A percentile compares a stretch with the other conserved stretches of the same genome.
phyloP scores from a whole-genome alignment of 2,113 vertebrate genomes.

The Ondatra zibethicus region DNA sequence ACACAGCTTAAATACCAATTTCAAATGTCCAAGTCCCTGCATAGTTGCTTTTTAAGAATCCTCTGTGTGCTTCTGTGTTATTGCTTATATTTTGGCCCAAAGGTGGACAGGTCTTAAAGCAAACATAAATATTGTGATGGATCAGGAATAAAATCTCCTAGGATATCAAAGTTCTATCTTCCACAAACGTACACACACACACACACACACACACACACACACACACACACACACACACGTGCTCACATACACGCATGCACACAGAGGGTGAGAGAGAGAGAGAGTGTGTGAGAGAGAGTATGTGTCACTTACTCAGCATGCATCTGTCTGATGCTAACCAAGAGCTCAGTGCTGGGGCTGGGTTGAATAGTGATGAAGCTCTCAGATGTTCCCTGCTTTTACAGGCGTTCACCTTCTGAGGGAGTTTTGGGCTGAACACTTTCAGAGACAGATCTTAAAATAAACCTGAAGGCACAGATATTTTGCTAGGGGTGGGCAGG shows the following conservation, averaged over 20 bases:
- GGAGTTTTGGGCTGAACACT: neutral
- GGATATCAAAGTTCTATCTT: neutral
- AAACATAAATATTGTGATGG: neutral
- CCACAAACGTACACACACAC: accelerated
- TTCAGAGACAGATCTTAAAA: neutral
- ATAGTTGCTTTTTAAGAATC: neutral
- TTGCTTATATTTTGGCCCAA: neutral
- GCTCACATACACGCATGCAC: too few species aligned
- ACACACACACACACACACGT: neutral
- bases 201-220: neutral
- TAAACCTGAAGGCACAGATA: neutral
- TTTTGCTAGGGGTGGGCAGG: neutral
- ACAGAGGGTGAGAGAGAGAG: neutral
- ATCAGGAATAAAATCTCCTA: neutral
- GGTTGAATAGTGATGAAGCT: neutral
- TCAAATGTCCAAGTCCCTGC: neutral
- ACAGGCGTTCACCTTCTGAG: neutral
- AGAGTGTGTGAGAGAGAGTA: too few species aligned
- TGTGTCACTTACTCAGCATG: neutral
- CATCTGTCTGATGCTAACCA: neutral
- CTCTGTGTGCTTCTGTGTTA: neutral
- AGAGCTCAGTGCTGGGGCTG: neutral
- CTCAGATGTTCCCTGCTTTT: neutral
- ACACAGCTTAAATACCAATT: neutral
- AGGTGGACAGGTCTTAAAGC: neutral